Evolutionary conservation across 2,888 invertebrate species (phyloP).

Genomic region (Tromatobia lineatoria): DNA sequence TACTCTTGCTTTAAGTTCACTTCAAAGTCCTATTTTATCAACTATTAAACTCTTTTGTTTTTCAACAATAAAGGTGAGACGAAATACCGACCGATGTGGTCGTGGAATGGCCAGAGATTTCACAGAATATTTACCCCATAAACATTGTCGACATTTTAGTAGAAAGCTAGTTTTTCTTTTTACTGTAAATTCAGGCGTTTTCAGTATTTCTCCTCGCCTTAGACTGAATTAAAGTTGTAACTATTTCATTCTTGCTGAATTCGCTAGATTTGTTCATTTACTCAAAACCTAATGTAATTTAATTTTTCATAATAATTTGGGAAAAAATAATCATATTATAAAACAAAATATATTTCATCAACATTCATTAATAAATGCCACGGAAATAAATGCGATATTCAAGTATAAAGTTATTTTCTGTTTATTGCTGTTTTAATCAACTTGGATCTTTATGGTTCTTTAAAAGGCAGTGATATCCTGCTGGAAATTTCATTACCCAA

Average conservation of each 20-base stretch:
- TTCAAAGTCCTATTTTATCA: constrained; percentile 11
- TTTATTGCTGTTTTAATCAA: too few relatives aligned
- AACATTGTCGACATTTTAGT: not conserved
- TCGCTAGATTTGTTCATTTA: not conserved
- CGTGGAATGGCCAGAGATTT: not conserved
- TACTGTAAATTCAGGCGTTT: not conserved
- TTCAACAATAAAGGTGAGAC: not conserved
- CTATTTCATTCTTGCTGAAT: too few relatives aligned
- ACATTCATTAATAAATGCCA: too few relatives aligned
- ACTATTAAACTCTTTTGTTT: not conserved
- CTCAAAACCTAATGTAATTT: too few relatives aligned
- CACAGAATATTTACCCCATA: not conserved
- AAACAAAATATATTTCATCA: too few relatives aligned
- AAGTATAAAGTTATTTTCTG: too few relatives aligned
- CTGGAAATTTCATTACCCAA: too few relatives aligned
- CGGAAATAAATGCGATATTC: too few relatives aligned
- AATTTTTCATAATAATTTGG: too few relatives aligned
- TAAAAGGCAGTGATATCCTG: too few relatives aligned
- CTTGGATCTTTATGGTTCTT: too few relatives aligned
- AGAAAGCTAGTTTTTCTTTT: not conserved
- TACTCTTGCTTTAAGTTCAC: constrained; percentile 2
- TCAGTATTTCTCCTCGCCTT: not conserved
- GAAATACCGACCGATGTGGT: not conserved
- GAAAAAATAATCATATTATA: too few relatives aligned
- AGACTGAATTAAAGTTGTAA: not conserved